These are phyloP conservation scores for Rhabdomys pumilio DNA, from an alignment of 2,797 vertebrate genomes.

Conservation along the genomic window DNA sequence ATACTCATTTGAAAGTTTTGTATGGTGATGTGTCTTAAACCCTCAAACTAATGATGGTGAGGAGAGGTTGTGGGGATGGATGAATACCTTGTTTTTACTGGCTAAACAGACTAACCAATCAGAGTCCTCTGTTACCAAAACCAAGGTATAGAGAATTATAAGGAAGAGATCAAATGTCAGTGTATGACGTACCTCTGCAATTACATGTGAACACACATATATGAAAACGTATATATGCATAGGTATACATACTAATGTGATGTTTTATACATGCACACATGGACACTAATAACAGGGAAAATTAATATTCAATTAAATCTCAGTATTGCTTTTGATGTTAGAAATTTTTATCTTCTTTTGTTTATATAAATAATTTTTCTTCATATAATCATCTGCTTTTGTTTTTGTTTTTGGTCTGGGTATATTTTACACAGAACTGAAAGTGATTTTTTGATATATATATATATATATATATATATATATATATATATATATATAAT, in stretches of 20 bases:
- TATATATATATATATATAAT: background rate
- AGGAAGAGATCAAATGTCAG: background rate
- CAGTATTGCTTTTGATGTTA: background rate
- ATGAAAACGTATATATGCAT: background rate
- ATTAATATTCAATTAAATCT: background rate
- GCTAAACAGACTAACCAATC: background rate
- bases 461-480: too few relatives aligned
- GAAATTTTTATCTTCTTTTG: background rate
- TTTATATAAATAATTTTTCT: background rate
- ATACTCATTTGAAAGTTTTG: background rate
- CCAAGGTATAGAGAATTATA: background rate
- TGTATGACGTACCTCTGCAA: background rate
- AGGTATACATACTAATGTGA: background rate
- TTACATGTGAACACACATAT: background rate
- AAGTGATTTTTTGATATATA: background rate
- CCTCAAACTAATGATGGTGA: background rate
- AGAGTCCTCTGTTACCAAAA: background rate
- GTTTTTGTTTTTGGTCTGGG: rapidly evolving
- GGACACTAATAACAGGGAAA: background rate
- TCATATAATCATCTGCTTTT: background rate
- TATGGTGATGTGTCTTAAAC: background rate
- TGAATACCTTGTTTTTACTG: background rate
- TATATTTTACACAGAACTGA: background rate
- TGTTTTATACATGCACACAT: background rate
- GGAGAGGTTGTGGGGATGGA: rapidly evolving